Base-by-base conservation (phyloP, 2,113 vertebrate species). In the Catharus fuscescens region DNA sequence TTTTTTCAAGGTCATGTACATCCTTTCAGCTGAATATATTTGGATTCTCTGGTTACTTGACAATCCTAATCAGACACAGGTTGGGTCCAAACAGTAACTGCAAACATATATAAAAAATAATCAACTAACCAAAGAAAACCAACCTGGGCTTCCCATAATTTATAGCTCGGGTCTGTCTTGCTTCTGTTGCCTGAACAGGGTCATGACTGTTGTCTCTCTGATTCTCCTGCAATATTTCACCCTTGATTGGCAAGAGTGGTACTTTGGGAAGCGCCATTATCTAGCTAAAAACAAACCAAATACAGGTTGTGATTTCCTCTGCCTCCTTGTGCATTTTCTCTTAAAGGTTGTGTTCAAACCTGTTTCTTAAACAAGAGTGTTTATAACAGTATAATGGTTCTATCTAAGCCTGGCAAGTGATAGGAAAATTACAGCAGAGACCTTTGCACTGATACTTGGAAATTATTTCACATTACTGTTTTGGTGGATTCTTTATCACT, bases 1-100 rank as follows among this genome's bases (percentile, higher is more conserved):
- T 97, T 95, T 97, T 96, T 95, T 92, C 88, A 78, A 74, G 77
- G 61, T 29, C 29, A 21, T 69, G 48, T 17, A 67, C 64, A 81
- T 92, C 78, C 50, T 81, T 73, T 88, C 50, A 83, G 38, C 78
- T 48, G 76, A 92, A 80, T 84, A 40, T 76, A 91, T 97, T 92
- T 95, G 86, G 54, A 90, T 91, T 74, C 44, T 44, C 42, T 47
- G 73, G 56, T 71, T 85, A 76, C 76, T 59, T 88, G 38, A 52
- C 44, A 19, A 20, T 65, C 53, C 8, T 59, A 88, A 94, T 87
- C 61, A 95, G 66, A 80, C 66, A 62, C 25, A 64, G 73, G 42
- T n/a, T 38, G 29, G n/a, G 65, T 91, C 61, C 65, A 80, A 95
- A 80, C 28, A 28, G 21, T 67, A 54, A 42, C 18, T 82, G n/a